Percentiles rank a stretch among this genome's conserved stretches.
Conservation (phyloP, 2,888 invertebrate genomes). For the Amphiduros pacificus region DNA sequence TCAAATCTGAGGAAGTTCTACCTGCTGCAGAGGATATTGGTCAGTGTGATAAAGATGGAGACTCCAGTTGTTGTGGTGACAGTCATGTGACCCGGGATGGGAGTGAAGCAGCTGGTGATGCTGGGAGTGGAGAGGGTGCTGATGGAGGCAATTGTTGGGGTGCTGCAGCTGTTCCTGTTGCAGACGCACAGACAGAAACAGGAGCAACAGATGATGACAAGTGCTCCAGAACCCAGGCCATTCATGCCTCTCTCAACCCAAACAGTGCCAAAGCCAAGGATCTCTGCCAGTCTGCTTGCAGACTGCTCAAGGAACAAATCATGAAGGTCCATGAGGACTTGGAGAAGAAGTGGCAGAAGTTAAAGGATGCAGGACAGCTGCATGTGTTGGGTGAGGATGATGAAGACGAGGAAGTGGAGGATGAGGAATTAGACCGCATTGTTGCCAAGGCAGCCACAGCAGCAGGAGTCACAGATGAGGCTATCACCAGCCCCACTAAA, state of each 20-base stretch:
- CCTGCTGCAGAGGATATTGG: neutral
- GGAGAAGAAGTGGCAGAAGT: constrained; percentile 19
- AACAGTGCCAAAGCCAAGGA: constrained; percentile 61
- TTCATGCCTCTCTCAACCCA: neutral
- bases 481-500: neutral
- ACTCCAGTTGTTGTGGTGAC: no score
- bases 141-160: no score
- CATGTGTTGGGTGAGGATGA: constrained; percentile 9
- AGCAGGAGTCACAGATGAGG: neutral
- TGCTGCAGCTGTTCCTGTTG: neutral
- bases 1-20: neutral
- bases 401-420: constrained; percentile 18
- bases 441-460: neutral
- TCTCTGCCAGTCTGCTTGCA: constrained; percentile 60
- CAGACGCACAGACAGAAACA: neutral
- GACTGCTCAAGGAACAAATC: constrained; percentile 17
- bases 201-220: no score
- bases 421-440: neutral
- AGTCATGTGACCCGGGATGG: neutral
- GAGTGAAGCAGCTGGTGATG: neutral
- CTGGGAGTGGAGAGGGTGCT: neutral
- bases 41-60: neutral
- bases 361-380: constrained; percentile 7
- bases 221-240: neutral
- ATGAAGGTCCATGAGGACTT: constrained; percentile 17